Evolutionary conservation across 2,113 vertebrate genomes (phyloP).

Genomic region (Lepisosteus oculatus): DNA sequence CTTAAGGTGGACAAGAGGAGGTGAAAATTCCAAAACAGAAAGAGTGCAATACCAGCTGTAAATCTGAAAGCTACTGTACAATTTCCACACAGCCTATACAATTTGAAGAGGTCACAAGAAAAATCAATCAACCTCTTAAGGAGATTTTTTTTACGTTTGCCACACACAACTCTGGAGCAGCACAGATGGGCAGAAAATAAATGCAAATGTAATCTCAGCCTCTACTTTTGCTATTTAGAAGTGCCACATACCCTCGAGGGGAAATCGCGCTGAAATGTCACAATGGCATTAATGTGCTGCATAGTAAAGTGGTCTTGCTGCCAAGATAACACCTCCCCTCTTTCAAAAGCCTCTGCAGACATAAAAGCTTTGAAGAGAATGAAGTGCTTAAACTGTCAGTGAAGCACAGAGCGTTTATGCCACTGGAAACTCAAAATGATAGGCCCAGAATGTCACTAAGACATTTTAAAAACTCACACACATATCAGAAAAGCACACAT

Average conservation of each 20-base stretch:
- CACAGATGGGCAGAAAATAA: background rate
- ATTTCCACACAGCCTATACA: background rate
- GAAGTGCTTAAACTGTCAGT: too few species aligned
- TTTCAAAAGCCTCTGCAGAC: background rate
- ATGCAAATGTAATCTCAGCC: background rate
- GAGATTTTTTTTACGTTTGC: background rate
- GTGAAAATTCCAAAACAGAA: background rate
- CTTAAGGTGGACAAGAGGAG: background rate
- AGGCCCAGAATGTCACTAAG: too few species aligned
- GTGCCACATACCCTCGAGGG: background rate
- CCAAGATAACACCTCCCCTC: background rate
- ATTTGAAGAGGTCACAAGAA: background rate
- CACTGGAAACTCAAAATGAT: too few species aligned
- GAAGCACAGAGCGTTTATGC: too few species aligned
- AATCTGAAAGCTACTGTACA: background rate
- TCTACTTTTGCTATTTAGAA: background rate
- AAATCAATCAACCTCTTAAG: constrained; percentile 1
- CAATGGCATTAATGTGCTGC: background rate
- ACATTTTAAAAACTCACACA: too few species aligned
- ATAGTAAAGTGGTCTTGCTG: background rate
- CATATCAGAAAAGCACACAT: too few species aligned
- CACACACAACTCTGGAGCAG: background rate
- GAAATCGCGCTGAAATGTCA: constrained; percentile 1
- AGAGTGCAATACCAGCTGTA: background rate
- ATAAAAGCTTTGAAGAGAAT: background rate